Evolutionary conservation across 2,888 invertebrate genomes (phyloP).

Genomic region (Lochmaea crataegi): DNA sequence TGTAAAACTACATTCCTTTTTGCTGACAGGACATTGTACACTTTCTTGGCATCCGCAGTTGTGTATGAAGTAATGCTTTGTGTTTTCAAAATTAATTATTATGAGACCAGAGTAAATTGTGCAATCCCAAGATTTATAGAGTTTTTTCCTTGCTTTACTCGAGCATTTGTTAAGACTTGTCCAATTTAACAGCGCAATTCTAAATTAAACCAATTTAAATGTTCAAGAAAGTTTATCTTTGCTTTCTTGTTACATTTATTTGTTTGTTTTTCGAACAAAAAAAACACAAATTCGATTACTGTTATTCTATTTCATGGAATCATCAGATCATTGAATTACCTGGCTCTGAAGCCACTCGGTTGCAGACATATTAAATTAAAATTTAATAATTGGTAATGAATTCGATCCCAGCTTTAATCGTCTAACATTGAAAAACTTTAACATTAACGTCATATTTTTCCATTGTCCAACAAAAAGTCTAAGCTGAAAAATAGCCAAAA

Average conservation of each 20-base stretch:
- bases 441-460: too few relatives aligned
- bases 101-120: conserved; percentile 36
- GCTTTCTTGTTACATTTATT: not conserved
- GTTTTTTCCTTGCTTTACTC: conserved; percentile 20
- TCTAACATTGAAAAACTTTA: too few relatives aligned
- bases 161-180: conserved; percentile 21
- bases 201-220: conserved; percentile 37
- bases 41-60: conserved; percentile 34
- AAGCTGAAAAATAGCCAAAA: too few relatives aligned
- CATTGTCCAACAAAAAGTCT: too few relatives aligned
- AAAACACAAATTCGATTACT: too few relatives aligned
- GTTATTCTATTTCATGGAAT: too few relatives aligned
- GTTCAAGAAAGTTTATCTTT: not conserved
- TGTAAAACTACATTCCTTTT: conserved; percentile 24
- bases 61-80: conserved; percentile 32
- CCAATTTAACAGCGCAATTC: conserved; percentile 39
- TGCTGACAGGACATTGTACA: conserved; percentile 33
- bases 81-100: conserved; percentile 32
- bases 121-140: conserved; percentile 38
- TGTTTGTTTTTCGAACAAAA: too few relatives aligned
- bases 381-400: too few relatives aligned
- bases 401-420: too few relatives aligned
- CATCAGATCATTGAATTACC: too few relatives aligned
- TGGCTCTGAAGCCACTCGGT: too few relatives aligned
- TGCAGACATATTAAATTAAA: too few relatives aligned